phyloP scores from a whole-genome alignment of 2,113 vertebrate species.

The Hemichromis elongatus region DNA sequence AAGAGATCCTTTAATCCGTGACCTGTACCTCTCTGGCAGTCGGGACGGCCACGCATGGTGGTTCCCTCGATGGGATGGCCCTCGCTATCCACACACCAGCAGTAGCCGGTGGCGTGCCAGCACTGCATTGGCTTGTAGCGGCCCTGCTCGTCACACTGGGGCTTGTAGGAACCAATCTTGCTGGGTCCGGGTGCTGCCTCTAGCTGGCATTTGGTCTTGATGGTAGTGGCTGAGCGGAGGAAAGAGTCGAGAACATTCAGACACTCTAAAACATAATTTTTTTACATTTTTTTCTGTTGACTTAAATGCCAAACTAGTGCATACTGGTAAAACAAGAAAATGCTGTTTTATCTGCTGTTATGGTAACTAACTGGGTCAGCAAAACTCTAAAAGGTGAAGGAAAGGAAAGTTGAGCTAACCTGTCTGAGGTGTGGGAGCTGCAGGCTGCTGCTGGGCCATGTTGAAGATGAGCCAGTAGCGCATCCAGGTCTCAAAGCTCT shows the following conservation, averaged over 20 bases:
- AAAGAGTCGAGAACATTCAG: not conserved
- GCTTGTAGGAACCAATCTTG: constrained; percentile 71
- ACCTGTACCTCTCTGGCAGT: constrained; percentile 69
- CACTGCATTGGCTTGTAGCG: constrained; percentile 85
- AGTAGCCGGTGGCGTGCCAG: constrained; percentile 73
- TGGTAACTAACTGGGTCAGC: not conserved
- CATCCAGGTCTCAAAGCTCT: constrained; percentile 86
- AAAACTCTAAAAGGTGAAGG: not conserved
- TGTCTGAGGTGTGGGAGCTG: constrained; percentile 12
- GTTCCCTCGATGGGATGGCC: constrained; percentile 77
- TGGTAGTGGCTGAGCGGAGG: constrained; percentile 18
- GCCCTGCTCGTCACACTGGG: constrained; percentile 83
- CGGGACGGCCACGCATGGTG: constrained; percentile 40
- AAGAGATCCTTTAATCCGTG: not conserved
- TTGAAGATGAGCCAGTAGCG: constrained; percentile 85
- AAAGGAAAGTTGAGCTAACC: not conserved
- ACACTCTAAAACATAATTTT: not conserved
- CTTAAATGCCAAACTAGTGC: not conserved
- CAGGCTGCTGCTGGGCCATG: constrained; percentile 72
- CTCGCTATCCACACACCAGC: constrained; percentile 88
- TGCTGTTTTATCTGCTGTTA: not conserved
- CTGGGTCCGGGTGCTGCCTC: constrained; percentile 49
- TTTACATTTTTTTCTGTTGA: not conserved
- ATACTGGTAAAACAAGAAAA: not conserved
- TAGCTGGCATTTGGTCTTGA: constrained; percentile 80